Conservation (phyloP, 2,797 vertebrate species). For the Etheostoma perlongum region DNA sequence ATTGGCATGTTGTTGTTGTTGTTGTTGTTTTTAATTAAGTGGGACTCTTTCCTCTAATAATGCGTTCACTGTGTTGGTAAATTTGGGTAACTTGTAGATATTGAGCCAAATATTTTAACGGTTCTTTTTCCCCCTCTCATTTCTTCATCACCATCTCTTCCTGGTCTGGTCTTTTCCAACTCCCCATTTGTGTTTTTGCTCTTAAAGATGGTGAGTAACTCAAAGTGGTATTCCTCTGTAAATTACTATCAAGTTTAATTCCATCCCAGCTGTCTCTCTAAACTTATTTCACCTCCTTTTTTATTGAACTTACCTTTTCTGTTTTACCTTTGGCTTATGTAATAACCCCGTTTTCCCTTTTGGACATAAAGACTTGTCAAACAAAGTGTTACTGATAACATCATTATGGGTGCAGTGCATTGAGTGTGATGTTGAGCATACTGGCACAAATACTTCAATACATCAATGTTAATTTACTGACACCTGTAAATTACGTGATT, state of each 20-base stretch:
- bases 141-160: conserved; percentile 43
- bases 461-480: background rate
- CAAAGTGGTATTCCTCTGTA: conserved; percentile 12
- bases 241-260: conserved; percentile 16
- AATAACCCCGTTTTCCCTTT: background rate
- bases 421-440: background rate
- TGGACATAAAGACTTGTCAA: conserved; percentile 20
- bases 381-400: background rate
- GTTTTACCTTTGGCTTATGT: background rate
- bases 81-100: background rate
- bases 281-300: background rate
- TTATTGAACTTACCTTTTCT: background rate
- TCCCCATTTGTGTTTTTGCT: conserved; percentile 52
- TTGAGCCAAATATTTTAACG: conserved; percentile 39
- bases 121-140: conserved; percentile 40
- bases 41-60: background rate
- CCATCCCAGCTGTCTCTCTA: background rate
- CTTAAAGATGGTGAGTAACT: conserved; percentile 79
- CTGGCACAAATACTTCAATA: background rate
- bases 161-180: conserved; percentile 46
- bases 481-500: background rate
- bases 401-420: conserved; percentile 1
- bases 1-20: background rate
- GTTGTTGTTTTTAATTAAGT: background rate
- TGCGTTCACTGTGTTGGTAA: background rate